phyloP scores from a whole-genome alignment of 2,113 vertebrate genomes.

The Indicator indicator region DNA sequence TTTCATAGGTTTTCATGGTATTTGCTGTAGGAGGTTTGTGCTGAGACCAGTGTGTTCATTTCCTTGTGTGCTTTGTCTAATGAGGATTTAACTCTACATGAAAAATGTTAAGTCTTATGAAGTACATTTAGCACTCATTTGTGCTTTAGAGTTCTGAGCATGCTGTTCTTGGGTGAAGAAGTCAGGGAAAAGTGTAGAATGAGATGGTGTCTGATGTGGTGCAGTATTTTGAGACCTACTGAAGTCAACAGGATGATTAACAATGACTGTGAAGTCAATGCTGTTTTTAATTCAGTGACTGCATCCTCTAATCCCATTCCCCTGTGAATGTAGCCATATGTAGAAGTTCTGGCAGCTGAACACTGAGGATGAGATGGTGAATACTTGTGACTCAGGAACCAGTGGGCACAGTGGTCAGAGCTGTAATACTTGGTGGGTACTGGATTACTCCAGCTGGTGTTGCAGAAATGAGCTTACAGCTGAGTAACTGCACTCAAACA shows the following conservation, averaged over 20 bases:
- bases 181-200: neutral
- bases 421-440: neutral
- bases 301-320: neutral
- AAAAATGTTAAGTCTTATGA: neutral
- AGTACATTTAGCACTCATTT: neutral
- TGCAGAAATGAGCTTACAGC: neutral
- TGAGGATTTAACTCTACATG: neutral
- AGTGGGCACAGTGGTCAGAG: neutral
- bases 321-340: neutral
- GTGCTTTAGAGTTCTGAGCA: neutral
- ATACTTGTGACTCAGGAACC: neutral
- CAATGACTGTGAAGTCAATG: neutral
- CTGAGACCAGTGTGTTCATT: neutral
- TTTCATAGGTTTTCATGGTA: neutral
- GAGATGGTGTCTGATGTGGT: fast-evolving
- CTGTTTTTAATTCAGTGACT: neutral
- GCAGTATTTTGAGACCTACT: neutral
- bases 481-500: neutral
- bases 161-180: fast-evolving
- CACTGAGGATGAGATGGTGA: neutral
- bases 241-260: neutral
- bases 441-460: fast-evolving
- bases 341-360: neutral
- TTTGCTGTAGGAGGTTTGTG: neutral
- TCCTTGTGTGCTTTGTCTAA: neutral